Percentiles rank a stretch among this genome's conserved stretches.
Conservation (phyloP, 1,140 invertebrate species). For the Hylaeus anthracinus region DNA sequence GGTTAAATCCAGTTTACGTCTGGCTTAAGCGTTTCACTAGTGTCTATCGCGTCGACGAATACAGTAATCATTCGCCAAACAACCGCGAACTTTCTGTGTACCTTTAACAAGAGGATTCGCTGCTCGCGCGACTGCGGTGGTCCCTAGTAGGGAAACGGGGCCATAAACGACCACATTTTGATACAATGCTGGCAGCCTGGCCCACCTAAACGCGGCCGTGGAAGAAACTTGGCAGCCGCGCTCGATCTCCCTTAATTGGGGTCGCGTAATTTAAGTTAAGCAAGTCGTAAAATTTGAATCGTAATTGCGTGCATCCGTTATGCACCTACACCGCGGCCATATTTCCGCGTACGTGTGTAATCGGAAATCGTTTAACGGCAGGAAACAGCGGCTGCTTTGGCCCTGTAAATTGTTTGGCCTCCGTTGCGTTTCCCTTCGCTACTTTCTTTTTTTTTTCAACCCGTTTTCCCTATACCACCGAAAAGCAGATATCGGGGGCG, state of each 20-base stretch:
- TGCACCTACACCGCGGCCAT: slow-evolving; percentile 42
- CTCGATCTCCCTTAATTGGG: slow-evolving; percentile 64
- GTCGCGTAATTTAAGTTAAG: slow-evolving; percentile 68
- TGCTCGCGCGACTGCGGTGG: neutral
- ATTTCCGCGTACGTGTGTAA: slow-evolving; percentile 42
- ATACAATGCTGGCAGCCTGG: slow-evolving; percentile 20
- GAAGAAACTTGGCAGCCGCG: slow-evolving; percentile 59
- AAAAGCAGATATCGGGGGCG: slow-evolving; percentile 30
- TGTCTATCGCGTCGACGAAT: slow-evolving; percentile 3
- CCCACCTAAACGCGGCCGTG: neutral
- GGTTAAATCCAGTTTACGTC: neutral
- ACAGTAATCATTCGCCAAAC: slow-evolving; percentile 10
- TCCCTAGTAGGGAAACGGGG: neutral
- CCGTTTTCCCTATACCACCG: neutral
- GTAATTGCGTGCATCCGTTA: slow-evolving; percentile 67
- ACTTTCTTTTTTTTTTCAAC: neutral
- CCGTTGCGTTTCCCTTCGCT: slow-evolving; percentile 1
- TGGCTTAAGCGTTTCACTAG: neutral
- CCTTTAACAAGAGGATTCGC: neutral
- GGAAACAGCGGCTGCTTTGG: slow-evolving; percentile 26
- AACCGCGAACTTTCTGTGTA: neutral
- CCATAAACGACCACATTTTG: slow-evolving; percentile 40
- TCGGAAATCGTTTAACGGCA: slow-evolving; percentile 59
- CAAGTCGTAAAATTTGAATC: slow-evolving; percentile 68
- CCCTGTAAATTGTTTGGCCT: slow-evolving; percentile 53